Evolutionary conservation across 2,888 invertebrate species (phyloP), one percentile per base, ranked within the genome.

Genomic region (Theodoxus fluviatilis): DNA sequence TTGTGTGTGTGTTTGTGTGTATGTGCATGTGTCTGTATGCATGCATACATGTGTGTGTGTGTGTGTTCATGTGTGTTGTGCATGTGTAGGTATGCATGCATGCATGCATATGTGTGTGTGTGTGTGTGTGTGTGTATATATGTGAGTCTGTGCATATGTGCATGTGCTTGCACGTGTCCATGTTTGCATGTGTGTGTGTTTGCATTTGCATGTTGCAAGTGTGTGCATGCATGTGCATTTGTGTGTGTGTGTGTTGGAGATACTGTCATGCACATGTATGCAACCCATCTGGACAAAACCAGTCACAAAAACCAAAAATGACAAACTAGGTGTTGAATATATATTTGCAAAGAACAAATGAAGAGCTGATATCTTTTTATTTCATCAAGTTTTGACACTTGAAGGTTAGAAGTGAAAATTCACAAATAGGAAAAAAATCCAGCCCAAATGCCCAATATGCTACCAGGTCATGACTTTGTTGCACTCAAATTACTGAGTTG

Each of bases 81-180:
- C 4, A 9, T 52, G 18, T 22, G 4, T 52, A 52, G n/a, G 18
- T 52, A 52, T 52, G 3, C 25, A 3, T n/a, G 4, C 18, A 3
- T 9, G 52, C 25, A 52, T 52, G 18, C 7, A 52, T 52, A 25
- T 52, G 52, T 52, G 52, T 52, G 3, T 52, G 4, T 59, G 59
- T 59, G 33, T 59, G 59, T 33, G 33, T 4, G n/a, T 33, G 61
- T 61, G 61, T 61, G 61, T 61, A 38, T 18, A 12, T 37, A 38
- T 37, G 61, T 61, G 61, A 22, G 37, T 61, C n/a, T 37, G 61
- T 61, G 61, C 25, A 25, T 22, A 38, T 37, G 61, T 61, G 61
- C 38, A 38, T 33, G 61, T 61, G 61, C 38, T 35, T 18, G 59
- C 33, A 33, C 22, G 33, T 15, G 25, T 55, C 28, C 12, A 12